Base-by-base conservation (phyloP, 2,113 vertebrate genomes). In the Myocastor coypus region DNA sequence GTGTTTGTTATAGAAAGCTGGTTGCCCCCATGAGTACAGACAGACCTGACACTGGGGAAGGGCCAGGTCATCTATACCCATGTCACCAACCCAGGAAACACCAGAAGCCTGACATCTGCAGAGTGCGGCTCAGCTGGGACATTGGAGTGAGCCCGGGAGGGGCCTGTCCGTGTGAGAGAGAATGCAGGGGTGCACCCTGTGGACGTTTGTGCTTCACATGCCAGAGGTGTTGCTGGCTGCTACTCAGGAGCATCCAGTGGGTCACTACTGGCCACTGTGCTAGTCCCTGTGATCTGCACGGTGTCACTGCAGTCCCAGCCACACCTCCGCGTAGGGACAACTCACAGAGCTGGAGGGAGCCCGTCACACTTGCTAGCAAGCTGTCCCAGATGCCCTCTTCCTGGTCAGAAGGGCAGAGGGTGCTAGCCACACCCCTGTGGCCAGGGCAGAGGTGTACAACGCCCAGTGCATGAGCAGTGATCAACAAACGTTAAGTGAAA, bases 401-500 rank as follows among this genome's bases (percentile, higher is more conserved):
- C 69, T 28, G 52, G 26, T 66, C 42, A 30, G 42, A 40, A 30
- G n/a, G 19, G 8, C 11, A 37, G 59, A 34, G 11, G 28, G 42
- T 30, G 42, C n/a, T 22, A 22, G 10, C 2, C n/a, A 42, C 17
- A 3, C 7, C 22, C 1, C n/a, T 19, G 52, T 5, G 22, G 26
- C 82, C n/a, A 9, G 7, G 16, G 42, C 13, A 11, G 2, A 22
- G 1, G 4, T 0, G 13, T 55, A 16, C 6, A 2, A 12, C 3
- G 66, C 32, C 80, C 66, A 50, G 42, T 30, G 19, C 61, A 28
- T 28, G 1, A 20, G 3, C 0, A 0, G 84, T 0, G 10, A 75
- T 14, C 20, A 42, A 14, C 1, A 22, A 57, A 57, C 3, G 30
- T 0, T 30, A n/a, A 40, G 64, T 0, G 19, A 71, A 78, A 73